Conservation (phyloP, 1,140 invertebrate genomes). For the Drosophila saltans region DNA sequence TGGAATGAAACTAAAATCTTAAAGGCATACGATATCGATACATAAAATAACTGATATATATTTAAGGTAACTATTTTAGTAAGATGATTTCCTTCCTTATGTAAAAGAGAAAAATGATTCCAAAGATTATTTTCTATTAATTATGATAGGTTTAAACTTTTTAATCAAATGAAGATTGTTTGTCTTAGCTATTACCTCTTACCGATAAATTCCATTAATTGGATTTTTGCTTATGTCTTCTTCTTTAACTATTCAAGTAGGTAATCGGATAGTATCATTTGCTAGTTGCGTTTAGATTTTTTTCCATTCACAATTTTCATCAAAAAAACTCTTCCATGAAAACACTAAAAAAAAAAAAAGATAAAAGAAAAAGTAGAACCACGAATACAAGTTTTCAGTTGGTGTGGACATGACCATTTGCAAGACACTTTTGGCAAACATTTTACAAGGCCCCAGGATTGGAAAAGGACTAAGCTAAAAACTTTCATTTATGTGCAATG, state of each 20-base stretch:
- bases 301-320: too few relatives aligned
- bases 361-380: slow-evolving; percentile 16
- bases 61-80: too few relatives aligned
- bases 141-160: too few relatives aligned
- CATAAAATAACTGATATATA: background rate
- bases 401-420: slow-evolving; percentile 53
- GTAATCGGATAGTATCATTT: background rate
- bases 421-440: slow-evolving; percentile 57
- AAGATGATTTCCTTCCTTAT: too few relatives aligned
- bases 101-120: too few relatives aligned
- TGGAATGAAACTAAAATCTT: background rate
- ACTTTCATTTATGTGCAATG: slow-evolving; percentile 78
- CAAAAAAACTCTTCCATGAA: too few relatives aligned
- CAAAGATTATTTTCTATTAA: too few relatives aligned
- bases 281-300: background rate
- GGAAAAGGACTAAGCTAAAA: slow-evolving; percentile 54
- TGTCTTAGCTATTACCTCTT: too few relatives aligned
- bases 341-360: background rate
- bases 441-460: slow-evolving; percentile 48
- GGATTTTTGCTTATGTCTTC: too few relatives aligned
- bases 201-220: too few relatives aligned
- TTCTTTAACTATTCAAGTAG: background rate
- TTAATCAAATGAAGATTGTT: too few relatives aligned
- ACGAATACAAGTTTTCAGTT: slow-evolving; percentile 16
- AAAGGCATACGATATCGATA: background rate